Percentiles rank a stretch among this genome's conserved stretches.
Evolutionary conservation across 2,113 vertebrate species (phyloP).

Genomic region (Epinephelus cyanopodus): DNA sequence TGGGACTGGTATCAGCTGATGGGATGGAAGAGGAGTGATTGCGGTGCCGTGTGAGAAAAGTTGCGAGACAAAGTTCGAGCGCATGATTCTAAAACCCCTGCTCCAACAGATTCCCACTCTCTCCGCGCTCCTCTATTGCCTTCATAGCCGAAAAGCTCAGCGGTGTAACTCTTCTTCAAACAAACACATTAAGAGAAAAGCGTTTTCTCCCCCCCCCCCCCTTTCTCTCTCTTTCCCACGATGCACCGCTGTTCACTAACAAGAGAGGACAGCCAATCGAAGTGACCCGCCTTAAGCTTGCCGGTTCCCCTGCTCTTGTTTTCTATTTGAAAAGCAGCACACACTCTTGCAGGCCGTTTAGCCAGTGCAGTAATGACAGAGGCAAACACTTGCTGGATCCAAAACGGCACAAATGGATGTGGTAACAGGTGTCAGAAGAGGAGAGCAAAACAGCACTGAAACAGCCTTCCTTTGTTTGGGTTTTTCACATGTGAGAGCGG

Average conservation of each 20-base stretch:
- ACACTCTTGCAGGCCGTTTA: constrained; percentile 63
- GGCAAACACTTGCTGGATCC: constrained; percentile 51
- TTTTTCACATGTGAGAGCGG: neutral
- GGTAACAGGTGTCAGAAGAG: constrained; percentile 28
- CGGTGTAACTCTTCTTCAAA: constrained; percentile 9
- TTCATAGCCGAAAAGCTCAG: neutral
- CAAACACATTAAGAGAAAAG: constrained; percentile 52
- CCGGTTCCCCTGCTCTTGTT: constrained; percentile 37
- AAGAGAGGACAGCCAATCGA: constrained; percentile 77
- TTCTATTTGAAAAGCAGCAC: constrained; percentile 64
- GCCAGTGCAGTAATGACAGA: constrained; percentile 54
- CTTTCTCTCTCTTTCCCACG: constrained; percentile 38
- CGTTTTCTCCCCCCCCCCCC: neutral
- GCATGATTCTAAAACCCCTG: neutral
- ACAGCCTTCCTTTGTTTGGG: neutral
- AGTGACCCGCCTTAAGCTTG: constrained; percentile 66
- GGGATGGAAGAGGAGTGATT: neutral
- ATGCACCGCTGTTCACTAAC: constrained; percentile 69
- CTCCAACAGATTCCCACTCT: neutral
- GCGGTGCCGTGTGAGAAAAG: neutral
- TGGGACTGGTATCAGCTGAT: neutral
- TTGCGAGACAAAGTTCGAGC: neutral
- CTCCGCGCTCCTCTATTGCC: neutral
- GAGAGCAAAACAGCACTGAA: constrained; percentile 7
- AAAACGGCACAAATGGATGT: constrained; percentile 54